phyloP scores from a whole-genome alignment of 2,113 vertebrate genomes.

The Melanocharis versteri region DNA sequence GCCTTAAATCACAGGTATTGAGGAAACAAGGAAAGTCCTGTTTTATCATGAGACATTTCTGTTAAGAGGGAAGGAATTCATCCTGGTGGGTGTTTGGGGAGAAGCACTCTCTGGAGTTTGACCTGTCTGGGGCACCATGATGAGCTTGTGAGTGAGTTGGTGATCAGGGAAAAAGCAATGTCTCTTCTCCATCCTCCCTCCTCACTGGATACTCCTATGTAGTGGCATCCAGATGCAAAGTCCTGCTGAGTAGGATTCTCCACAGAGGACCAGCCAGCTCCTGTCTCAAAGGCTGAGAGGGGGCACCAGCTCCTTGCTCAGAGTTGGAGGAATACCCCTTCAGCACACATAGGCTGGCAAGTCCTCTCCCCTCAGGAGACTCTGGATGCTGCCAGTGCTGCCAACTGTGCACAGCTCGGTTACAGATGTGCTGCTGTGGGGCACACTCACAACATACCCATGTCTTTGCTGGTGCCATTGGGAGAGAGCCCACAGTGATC shows the following conservation, averaged over 20 bases:
- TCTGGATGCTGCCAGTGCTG: background rate
- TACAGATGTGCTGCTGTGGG: background rate
- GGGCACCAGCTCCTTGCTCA: background rate
- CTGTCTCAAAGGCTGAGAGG: background rate
- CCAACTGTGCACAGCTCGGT: background rate
- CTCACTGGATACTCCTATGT: background rate
- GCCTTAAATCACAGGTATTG: conserved; percentile 34
- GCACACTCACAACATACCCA: background rate
- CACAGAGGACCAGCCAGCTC: background rate
- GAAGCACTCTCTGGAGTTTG: background rate
- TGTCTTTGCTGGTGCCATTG: background rate
- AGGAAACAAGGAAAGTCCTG: conserved; percentile 1
- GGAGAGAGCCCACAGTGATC: background rate
- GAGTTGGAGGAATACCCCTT: background rate
- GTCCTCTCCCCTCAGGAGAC: background rate
- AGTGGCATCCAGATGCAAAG: background rate
- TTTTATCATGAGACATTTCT: background rate
- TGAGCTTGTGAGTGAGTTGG: background rate
- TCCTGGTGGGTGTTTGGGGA: background rate
- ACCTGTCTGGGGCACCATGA: background rate
- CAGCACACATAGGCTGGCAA: fast-evolving
- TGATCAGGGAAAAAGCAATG: background rate
- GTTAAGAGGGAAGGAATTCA: conserved; percentile 7
- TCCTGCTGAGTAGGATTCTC: background rate
- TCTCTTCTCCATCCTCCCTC: background rate